Base-by-base conservation (phyloP, 2,113 vertebrate genomes). In the Oryzias curvinotus region DNA sequence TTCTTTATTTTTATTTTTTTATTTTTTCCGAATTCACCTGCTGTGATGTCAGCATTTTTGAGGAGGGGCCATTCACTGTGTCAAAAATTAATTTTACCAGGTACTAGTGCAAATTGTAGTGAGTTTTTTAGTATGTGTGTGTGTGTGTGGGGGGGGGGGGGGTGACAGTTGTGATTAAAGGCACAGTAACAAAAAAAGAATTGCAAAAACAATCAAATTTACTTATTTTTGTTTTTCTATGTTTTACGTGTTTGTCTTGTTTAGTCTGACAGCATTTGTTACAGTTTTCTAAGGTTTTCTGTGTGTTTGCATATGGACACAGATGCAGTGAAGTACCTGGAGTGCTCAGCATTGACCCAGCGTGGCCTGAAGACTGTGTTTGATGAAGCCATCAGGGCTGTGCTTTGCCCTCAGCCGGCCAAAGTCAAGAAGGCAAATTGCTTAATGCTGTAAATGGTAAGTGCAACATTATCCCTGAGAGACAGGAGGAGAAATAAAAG, bases 291-390 rank as follows among this genome's bases (percentile, higher is more conserved):
- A 10, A 36, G 12, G 1, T 0, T 44, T n/a, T 47, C 17, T 53
- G 8, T 55, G 30, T 56, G 0, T 21, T 16, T 1, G 0, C 50
- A 3, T 8, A 14, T 54, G 15, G 5, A 7, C 55, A 8, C n/a
- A 96, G 95, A 96, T 58, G 92, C 95, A 0, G 94, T 96, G 65
- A 96, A 96, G 46, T 98, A 98, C 74, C 89, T 97, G 14, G 96
- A 97, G 83, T 97, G 95, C 62, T 97, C 96, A 0, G 96, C 96
- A 4, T 78, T 97, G 84, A 97, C 95, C 0, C 96, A 95, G 84
- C 87, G 95, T 0, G 95, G 95, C 30, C 90, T 97, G 75, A 97
- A 97, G 85, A 96, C 95, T 0, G 96, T 97, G 79, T 97, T 97
- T 4, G 95, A 97, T 0, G 96, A 97, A 75, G 96, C 96, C 45